Conservation (phyloP, 2,888 invertebrate species). For the Apomyelois bistriatella region DNA sequence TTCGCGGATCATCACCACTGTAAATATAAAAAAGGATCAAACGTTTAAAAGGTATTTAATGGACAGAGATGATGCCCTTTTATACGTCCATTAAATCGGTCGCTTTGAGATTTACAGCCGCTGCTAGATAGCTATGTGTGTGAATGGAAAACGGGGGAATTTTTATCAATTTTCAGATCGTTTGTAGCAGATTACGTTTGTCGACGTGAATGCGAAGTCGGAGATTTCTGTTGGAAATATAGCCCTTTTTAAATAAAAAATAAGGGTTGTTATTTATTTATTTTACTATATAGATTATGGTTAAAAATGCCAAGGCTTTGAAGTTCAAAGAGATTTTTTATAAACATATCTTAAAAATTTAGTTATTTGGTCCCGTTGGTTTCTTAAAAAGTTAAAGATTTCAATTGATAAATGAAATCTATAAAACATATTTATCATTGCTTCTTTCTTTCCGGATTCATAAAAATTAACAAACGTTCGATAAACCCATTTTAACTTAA, state of each 20-base stretch:
- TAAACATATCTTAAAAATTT: no score
- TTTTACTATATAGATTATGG: neutral
- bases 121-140: slow-evolving; percentile 47
- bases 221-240: slow-evolving; percentile 1
- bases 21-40: slow-evolving; percentile 79
- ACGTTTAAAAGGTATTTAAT: slow-evolving; percentile 79
- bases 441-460: no score
- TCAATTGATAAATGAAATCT: no score
- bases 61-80: slow-evolving; percentile 75
- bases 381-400: no score
- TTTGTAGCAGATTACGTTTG: slow-evolving; percentile 54
- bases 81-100: slow-evolving; percentile 72
- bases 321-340: no score
- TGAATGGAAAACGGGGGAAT: slow-evolving; percentile 55
- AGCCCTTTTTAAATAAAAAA: neutral
- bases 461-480: no score
- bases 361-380: no score
- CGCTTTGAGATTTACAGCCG: slow-evolving; percentile 71
- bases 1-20: slow-evolving; percentile 63
- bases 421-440: no score
- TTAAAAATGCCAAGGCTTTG: neutral
- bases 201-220: slow-evolving; percentile 16
- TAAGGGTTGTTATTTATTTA: slow-evolving; percentile 5
- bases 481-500: no score
- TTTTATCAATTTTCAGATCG: slow-evolving; percentile 61